Conservation (phyloP, 2,113 vertebrate species). For the Elgaria multicarinata region DNA sequence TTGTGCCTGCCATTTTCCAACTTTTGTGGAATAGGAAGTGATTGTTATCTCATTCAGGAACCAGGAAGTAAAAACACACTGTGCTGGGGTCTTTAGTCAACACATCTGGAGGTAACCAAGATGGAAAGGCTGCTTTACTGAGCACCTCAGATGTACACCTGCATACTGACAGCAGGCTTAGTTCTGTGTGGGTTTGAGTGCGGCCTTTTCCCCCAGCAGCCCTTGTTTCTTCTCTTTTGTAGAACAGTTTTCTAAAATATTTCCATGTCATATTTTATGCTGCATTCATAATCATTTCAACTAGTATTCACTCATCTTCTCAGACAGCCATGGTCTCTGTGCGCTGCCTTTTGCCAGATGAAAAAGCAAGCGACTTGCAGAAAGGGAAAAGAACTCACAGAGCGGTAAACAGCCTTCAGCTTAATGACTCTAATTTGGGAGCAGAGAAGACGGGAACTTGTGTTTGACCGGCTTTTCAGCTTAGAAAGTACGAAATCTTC, state of each 20-base stretch:
- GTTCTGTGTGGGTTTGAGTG: not conserved
- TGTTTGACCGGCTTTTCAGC: constrained; percentile 24
- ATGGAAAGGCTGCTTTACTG: not conserved
- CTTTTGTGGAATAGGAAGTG: not conserved
- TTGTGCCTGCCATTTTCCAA: constrained; percentile 27
- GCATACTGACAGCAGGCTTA: not conserved
- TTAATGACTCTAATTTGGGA: not conserved
- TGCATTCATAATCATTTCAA: constrained; percentile 33
- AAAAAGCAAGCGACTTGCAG: not conserved
- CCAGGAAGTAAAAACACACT: constrained; percentile 30
- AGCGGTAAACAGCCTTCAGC: not conserved
- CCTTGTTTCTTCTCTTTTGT: constrained; percentile 17
- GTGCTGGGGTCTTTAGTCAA: not conserved
- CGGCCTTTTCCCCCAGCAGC: not conserved
- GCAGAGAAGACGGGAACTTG: not conserved
- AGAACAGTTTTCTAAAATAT: not conserved
- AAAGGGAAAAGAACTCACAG: not conserved
- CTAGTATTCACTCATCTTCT: constrained; percentile 32
- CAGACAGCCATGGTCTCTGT: constrained; percentile 3
- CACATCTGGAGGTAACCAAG: not conserved
- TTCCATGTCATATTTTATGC: constrained; percentile 44
- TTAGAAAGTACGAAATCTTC: not conserved
- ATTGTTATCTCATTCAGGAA: not conserved
- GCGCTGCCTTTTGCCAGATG: constrained; percentile 17
- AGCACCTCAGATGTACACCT: not conserved